These are phyloP conservation scores for Amblyornis subalaris DNA, from an alignment of 2,113 vertebrate species.

Conservation along the genomic window DNA sequence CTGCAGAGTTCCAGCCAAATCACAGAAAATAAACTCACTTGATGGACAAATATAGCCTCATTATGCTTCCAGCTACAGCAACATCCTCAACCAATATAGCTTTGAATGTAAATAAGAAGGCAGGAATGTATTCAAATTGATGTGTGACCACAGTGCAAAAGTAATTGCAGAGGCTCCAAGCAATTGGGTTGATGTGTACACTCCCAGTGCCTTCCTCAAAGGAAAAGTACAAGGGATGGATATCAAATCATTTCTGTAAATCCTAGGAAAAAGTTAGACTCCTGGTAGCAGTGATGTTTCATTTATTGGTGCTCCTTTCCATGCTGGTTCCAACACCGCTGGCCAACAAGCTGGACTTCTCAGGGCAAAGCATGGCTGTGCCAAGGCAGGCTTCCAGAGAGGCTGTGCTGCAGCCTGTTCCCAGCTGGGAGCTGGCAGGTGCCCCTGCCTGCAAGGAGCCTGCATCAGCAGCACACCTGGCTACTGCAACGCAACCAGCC, in stretches of 20 bases:
- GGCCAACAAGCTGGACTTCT: background rate
- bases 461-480: background rate
- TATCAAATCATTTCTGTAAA: background rate
- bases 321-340: background rate
- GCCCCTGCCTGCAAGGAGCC: background rate
- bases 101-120: background rate
- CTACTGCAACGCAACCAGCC: background rate
- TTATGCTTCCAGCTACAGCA: background rate
- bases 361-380: background rate
- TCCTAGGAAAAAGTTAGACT: background rate
- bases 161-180: background rate
- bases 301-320: background rate
- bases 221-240: background rate
- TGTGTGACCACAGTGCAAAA: background rate
- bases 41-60: background rate
- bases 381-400: background rate
- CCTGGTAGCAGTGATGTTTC: background rate
- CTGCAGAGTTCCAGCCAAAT: slow-evolving; percentile 7
- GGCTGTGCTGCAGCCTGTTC: background rate
- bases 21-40: slow-evolving; percentile 6
- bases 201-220: background rate
- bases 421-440: background rate
- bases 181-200: background rate
- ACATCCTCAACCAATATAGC: background rate
- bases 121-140: background rate